Conservation (phyloP, 2,797 vertebrate species). For the Catharus ustulatus region DNA sequence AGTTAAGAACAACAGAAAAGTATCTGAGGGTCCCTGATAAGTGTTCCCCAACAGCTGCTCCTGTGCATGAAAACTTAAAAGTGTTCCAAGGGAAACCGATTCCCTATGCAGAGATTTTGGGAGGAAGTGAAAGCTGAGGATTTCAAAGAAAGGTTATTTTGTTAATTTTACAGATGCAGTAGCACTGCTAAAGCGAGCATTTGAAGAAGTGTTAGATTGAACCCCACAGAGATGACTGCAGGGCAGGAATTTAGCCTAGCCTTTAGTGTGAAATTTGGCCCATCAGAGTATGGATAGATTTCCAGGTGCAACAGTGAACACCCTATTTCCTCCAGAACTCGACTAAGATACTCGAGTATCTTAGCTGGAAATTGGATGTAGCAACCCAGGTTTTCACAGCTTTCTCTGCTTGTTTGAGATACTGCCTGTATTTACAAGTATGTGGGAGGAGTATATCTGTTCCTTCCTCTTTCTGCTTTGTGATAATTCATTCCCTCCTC, state of each 20-base stretch:
- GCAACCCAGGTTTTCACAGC: not conserved
- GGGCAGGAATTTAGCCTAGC: not conserved
- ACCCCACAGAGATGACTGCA: not conserved
- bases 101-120: not conserved
- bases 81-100: not conserved
- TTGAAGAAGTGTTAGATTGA: not conserved
- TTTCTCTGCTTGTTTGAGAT: not conserved
- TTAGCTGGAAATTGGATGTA: not conserved
- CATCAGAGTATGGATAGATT: not conserved
- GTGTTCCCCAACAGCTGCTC: not conserved
- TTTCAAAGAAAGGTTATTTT: not conserved
- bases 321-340: not conserved
- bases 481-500: constrained; percentile 62
- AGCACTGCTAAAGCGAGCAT: not conserved
- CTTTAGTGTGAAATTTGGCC: not conserved
- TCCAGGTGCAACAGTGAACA: not conserved
- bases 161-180: not conserved
- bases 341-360: not conserved
- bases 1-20: not conserved
- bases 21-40: not conserved
- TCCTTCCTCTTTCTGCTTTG: constrained; percentile 5
- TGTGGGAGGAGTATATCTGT: not conserved
- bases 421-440: not conserved
- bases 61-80: not conserved
- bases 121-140: not conserved